Conservation (phyloP, 2,888 invertebrate species). For the Dyspetes luteomarginatus region DNA sequence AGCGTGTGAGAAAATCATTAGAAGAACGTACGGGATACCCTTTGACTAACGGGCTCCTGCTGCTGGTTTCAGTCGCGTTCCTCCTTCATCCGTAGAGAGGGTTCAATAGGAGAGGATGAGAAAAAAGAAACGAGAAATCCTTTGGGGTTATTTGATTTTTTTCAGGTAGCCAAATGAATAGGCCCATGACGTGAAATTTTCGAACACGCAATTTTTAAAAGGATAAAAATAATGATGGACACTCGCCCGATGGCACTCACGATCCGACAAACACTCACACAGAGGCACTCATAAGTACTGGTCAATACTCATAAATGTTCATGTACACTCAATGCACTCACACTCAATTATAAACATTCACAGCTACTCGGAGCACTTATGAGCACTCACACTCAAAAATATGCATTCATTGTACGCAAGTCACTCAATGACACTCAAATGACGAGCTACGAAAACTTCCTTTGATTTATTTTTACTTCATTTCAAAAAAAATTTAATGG, state of each 20-base stretch:
- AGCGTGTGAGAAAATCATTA: conserved; percentile 80
- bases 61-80: conserved; percentile 63
- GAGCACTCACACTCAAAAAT: too few relatives aligned
- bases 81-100: conserved; percentile 67
- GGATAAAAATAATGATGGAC: conserved; percentile 5
- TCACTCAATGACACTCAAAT: too few relatives aligned
- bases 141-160: conserved; percentile 70
- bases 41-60: conserved; percentile 77
- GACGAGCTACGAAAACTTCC: too few relatives aligned
- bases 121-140: conserved; percentile 70
- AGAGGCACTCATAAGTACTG: too few relatives aligned
- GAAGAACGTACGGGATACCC: conserved; percentile 75
- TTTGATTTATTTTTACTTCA: too few relatives aligned
- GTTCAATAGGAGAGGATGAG: conserved; percentile 71
- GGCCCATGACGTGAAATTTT: conserved; percentile 38
- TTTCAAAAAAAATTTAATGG: too few relatives aligned
- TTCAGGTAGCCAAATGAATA: conserved; percentile 73
- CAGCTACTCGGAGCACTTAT: too few relatives aligned
- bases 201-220: conserved; percentile 34
- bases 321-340: too few relatives aligned
- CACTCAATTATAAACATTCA: too few relatives aligned
- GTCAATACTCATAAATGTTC: too few relatives aligned
- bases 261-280: too few relatives aligned
- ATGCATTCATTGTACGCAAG: too few relatives aligned
- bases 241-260: neutral